Evolutionary conservation across 1,140 invertebrate genomes (phyloP).

Genomic region (Eriosoma lanigerum): DNA sequence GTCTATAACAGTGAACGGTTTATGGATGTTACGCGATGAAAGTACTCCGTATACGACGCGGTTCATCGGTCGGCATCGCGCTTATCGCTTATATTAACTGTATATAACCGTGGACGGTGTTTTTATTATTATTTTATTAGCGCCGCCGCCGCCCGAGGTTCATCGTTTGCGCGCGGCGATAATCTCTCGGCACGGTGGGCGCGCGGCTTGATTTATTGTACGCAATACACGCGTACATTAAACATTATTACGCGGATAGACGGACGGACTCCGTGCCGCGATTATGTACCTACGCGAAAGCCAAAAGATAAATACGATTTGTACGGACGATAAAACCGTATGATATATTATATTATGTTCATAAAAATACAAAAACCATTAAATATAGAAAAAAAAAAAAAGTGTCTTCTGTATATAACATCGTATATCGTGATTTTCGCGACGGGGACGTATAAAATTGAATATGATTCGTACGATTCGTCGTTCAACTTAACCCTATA

Average conservation of each 20-base stretch:
- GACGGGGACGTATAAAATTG: no score
- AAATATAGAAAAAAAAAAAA: no score
- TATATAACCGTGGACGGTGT: background rate
- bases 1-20: background rate
- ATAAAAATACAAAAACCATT: no score
- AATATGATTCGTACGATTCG: background rate
- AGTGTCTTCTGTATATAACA: no score
- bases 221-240: background rate
- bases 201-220: background rate
- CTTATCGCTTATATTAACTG: background rate
- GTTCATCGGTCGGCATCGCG: constrained; percentile 1
- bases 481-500: background rate
- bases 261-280: background rate
- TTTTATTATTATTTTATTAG: background rate
- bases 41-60: no score
- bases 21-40: no score
- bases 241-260: background rate
- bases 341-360: no score
- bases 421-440: no score
- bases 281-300: no score
- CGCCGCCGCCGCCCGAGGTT: background rate
- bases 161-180: background rate
- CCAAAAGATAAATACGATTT: no score
- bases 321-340: no score
- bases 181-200: background rate